Evolutionary conservation across 2,113 vertebrate species (phyloP).

Genomic region (Paradisaea rubra): DNA sequence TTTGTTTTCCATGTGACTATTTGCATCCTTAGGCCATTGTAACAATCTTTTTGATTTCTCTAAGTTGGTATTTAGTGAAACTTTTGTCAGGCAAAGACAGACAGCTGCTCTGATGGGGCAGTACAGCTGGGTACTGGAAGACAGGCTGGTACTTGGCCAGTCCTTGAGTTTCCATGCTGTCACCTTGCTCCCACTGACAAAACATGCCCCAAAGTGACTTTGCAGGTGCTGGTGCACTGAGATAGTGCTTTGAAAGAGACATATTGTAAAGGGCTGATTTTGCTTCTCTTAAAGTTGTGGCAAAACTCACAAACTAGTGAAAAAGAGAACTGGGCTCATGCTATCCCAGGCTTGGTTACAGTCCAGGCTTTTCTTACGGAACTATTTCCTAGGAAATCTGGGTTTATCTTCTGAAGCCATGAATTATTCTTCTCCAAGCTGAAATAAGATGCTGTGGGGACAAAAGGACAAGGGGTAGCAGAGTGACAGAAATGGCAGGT

Average conservation of each 20-base stretch:
- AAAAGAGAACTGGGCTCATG: background rate
- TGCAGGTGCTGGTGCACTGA: background rate
- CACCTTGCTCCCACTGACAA: background rate
- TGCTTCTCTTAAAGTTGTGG: background rate
- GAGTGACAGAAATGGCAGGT: constrained; percentile 61
- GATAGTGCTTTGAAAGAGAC: background rate
- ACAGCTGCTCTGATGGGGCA: background rate
- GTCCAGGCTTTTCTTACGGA: background rate
- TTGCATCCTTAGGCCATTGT: background rate
- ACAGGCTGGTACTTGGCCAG: background rate
- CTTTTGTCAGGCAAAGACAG: background rate
- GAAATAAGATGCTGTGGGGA: constrained; percentile 47
- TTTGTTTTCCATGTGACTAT: background rate
- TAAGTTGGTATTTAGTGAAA: background rate
- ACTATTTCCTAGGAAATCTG: constrained; percentile 32
- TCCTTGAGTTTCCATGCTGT: background rate
- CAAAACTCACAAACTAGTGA: background rate
- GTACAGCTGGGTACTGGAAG: background rate
- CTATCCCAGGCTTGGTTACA: background rate
- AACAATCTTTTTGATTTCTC: background rate
- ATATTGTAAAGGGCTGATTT: background rate
- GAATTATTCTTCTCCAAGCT: constrained; percentile 39
- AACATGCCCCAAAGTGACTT: background rate
- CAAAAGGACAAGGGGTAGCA: constrained; percentile 22
- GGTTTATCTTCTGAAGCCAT: constrained; percentile 23